Base-by-base conservation (phyloP, 2,797 vertebrate genomes). In the Eurystomus glaucurus region DNA sequence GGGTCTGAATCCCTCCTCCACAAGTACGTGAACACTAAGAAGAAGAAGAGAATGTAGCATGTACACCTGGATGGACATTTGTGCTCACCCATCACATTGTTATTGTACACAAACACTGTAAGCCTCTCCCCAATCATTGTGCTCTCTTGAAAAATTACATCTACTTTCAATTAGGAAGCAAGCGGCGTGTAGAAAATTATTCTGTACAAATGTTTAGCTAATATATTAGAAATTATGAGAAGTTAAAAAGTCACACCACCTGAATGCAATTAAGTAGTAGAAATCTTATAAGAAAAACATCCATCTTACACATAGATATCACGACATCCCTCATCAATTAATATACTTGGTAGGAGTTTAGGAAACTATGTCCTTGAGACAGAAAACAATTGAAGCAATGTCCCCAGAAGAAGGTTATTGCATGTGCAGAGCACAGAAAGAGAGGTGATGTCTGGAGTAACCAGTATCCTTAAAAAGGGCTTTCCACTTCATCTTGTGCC, bases 11-110 rank as follows among this genome's bases (percentile, higher is more conserved):
- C 6, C 99, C 99, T 57, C 98, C 98, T 10, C 99, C 99, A 68
- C 99, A 99, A 4, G 98, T 98, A 93, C 97, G 98, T 57, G 99
- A 99, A 75, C 99, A 99, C 99, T 99, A 81, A 68, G 61, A 54
- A 76, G 48, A 60, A 78, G 45, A 66, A 76, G 45, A 55, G 51
- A 79, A 69, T 26, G 14, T 2, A 68, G 29, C 25, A 31, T 5
- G 7, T n/a, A 33, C 31, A 62, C n/a, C 46, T 55, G 37, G 45
- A 43, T 1, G 23, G 39, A 64, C 51, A 60, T 4, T 83, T 57
- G 77, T 10, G 35, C 60, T 83, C 45, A 50, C 43, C 33, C 72
- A 75, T 20, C 31, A 51, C 39, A 13, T 6, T 65, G 37, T 33
- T 64, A 23, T 7, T 41, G 17, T 46, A 51, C 8, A 4, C 12